Percentiles rank a stretch among this genome's conserved stretches.
phyloP scores from a whole-genome alignment of 2,113 vertebrate genomes.

The Hylia prasina region DNA sequence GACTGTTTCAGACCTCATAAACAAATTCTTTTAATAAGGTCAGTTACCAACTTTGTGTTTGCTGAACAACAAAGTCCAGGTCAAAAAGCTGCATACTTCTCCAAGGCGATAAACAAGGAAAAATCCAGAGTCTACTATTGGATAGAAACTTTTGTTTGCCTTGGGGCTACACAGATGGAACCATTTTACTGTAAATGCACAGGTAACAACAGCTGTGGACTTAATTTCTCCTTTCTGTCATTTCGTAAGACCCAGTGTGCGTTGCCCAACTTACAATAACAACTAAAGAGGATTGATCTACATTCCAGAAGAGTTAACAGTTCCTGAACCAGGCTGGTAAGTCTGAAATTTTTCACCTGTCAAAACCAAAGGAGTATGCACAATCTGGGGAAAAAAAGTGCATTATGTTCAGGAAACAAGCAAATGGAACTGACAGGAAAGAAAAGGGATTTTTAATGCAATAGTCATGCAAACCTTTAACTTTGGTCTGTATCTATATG shows the following conservation, averaged over 20 bases:
- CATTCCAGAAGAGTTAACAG: not conserved
- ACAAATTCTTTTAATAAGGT: not conserved
- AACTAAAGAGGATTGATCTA: not conserved
- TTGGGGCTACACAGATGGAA: not conserved
- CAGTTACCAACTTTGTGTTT: not conserved
- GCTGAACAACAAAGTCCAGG: not conserved
- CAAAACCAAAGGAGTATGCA: not conserved
- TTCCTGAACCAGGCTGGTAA: not conserved
- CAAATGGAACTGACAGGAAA: not conserved
- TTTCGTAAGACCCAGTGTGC: not conserved
- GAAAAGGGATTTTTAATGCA: not conserved
- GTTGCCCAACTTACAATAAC: not conserved
- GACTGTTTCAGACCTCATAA: not conserved
- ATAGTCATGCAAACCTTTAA: not conserved
- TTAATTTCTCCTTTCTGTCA: not conserved
- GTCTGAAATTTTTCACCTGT: not conserved
- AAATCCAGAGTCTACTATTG: not conserved
- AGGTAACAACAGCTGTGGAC: not conserved
- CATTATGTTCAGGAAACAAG: not conserved
- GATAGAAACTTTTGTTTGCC: not conserved
- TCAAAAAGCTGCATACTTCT: not conserved
- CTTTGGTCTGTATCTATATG: not conserved
- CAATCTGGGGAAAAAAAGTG: accelerated
- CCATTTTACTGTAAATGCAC: not conserved
- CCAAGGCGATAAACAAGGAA: not conserved